Conservation (phyloP, 2,888 invertebrate species). For the Ichneumoninae sp. region DNA sequence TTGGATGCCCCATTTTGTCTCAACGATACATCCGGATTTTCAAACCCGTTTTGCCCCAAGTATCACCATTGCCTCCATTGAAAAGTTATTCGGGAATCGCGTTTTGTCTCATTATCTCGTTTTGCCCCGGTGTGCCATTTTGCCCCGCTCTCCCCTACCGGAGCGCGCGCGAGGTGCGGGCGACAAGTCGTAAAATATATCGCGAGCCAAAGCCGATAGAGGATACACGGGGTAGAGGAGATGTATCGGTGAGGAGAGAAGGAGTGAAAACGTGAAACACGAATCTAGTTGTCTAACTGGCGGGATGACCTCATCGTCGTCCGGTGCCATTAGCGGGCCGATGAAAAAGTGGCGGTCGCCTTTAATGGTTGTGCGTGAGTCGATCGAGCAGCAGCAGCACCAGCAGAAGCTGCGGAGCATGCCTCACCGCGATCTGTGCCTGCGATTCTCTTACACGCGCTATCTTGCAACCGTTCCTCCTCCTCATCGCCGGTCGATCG, state of each 20-base stretch:
- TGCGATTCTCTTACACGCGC: slow-evolving; percentile 42
- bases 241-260: slow-evolving; percentile 21
- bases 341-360: slow-evolving; percentile 78
- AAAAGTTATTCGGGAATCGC: no score
- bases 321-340: slow-evolving; percentile 72
- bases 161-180: slow-evolving; percentile 2
- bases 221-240: slow-evolving; percentile 6
- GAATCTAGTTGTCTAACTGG: slow-evolving; percentile 78
- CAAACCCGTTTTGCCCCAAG: no score
- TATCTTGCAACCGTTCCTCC: slow-evolving; percentile 15
- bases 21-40: no score
- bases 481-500: slow-evolving; percentile 42
- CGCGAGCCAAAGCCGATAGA: slow-evolving; percentile 31
- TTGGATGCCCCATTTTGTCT: no score
- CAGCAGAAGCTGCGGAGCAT: slow-evolving; percentile 11
- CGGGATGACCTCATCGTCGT: slow-evolving; percentile 78
- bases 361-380: slow-evolving; percentile 74
- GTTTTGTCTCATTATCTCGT: no score
- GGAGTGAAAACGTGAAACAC: slow-evolving; percentile 59
- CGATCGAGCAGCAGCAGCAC: slow-evolving; percentile 37
- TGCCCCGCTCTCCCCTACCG: no score
- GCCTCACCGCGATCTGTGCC: slow-evolving; percentile 37
- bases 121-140: no score
- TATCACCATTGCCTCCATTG: no score
- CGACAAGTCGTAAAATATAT: slow-evolving; percentile 66